A percentile compares a stretch with the other conserved stretches of the same genome.
These are phyloP conservation scores for Henricia sp. DNA, from an alignment of 53 echinoderm and acorn worm genomes.

Conservation along the genomic window DNA sequence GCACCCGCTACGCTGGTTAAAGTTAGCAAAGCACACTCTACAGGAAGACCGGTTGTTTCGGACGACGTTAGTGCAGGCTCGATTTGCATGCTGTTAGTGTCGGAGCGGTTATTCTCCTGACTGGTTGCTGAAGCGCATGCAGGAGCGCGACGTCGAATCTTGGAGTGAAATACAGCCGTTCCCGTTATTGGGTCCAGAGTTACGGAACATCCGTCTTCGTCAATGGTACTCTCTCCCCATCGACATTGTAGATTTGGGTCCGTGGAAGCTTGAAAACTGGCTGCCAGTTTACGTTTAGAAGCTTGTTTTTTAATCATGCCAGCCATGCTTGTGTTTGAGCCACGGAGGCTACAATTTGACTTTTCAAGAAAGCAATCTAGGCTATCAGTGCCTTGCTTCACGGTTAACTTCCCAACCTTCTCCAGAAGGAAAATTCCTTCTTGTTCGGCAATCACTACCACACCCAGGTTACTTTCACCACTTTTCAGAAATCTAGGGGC, in stretches of 20 bases:
- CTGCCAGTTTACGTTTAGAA: conserved; percentile 39
- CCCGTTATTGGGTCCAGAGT: conserved; percentile 17
- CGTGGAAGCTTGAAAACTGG: neutral
- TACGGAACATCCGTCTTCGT: conserved; percentile 48
- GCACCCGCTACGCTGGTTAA: conserved; percentile 10
- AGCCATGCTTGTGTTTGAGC: conserved; percentile 43
- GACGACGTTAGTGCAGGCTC: conserved; percentile 3
- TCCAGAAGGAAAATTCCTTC: neutral
- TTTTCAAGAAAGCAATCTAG: neutral
- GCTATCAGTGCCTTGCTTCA: conserved; percentile 8
- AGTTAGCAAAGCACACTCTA: neutral
- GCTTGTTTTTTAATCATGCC: conserved; percentile 42
- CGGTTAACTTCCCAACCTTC: neutral
- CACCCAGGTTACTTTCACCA: too few species aligned
- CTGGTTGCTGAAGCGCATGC: neutral
- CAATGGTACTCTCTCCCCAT: conserved; percentile 25
- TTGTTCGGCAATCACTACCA: neutral
- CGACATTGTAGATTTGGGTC: conserved; percentile 7
- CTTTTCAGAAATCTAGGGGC: neutral
- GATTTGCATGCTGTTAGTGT: conserved; percentile 45
- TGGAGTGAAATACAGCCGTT: conserved; percentile 15
- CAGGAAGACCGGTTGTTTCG: conserved; percentile 1
- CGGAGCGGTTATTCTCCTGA: conserved; percentile 2
- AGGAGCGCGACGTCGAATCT: conserved; percentile 1
- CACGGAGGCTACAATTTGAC: neutral